A percentile compares a stretch with the other conserved stretches of the same genome.
Conservation (phyloP, 2,888 invertebrate species). For the Fragum whitleyi region DNA sequence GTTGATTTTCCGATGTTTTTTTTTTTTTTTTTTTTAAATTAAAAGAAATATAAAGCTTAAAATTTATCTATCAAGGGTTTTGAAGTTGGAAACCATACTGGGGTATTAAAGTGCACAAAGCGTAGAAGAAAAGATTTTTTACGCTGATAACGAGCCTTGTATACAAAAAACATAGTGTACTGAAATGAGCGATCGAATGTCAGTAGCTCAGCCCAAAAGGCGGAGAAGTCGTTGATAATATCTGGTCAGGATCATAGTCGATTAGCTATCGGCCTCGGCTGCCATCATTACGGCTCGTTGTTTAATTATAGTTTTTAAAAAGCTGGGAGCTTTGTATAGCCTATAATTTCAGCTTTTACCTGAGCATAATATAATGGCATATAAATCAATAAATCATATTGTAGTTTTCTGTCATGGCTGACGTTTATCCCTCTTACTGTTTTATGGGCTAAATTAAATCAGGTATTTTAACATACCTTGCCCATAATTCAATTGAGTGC, state of each 20-base stretch:
- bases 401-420: not conserved
- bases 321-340: not conserved
- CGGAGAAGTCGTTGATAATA: slow-evolving; percentile 36
- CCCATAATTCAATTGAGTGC: too few relatives aligned
- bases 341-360: slow-evolving; percentile 13
- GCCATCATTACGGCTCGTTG: not conserved
- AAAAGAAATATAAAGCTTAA: not conserved
- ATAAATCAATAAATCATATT: slow-evolving; percentile 16
- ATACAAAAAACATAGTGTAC: slow-evolving; percentile 14
- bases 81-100: not conserved
- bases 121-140: slow-evolving; percentile 11
- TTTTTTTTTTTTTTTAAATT: too few relatives aligned
- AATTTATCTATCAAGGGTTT: not conserved
- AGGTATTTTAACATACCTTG: too few relatives aligned
- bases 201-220: slow-evolving; percentile 26
- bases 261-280: slow-evolving; percentile 20
- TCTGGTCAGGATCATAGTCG: slow-evolving; percentile 28
- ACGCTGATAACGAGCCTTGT: slow-evolving; percentile 9
- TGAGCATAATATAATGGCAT: not conserved
- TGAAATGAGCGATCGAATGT: slow-evolving; percentile 27
- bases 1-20: too few relatives aligned
- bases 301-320: slow-evolving; percentile 22
- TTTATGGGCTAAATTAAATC: not conserved
- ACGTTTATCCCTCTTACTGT: not conserved
- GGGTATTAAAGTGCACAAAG: slow-evolving; percentile 16